Percentiles rank a stretch among this genome's conserved stretches.
Conservation (phyloP, 2,888 invertebrate species). For the Eumerus sabulonum region DNA sequence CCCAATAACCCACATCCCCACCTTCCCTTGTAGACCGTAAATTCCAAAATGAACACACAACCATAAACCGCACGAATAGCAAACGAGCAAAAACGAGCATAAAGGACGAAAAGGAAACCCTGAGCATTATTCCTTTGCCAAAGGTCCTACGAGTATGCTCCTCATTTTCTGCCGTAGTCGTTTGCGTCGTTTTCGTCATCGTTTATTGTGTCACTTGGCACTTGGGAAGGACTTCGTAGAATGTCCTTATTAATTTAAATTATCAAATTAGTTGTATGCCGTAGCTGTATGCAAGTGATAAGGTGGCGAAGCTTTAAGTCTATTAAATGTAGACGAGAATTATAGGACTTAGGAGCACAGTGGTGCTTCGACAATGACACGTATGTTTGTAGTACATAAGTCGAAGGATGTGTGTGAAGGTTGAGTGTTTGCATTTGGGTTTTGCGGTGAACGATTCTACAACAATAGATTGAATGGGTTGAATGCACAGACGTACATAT, state of each 20-base stretch:
- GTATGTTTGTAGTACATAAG: too few relatives aligned
- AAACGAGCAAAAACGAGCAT: not conserved
- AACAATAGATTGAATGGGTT: too few relatives aligned
- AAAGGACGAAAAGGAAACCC: too few relatives aligned
- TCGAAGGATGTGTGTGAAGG: not conserved
- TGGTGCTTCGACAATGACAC: too few relatives aligned
- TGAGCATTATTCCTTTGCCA: too few relatives aligned
- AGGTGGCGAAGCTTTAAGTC: constrained; percentile 20
- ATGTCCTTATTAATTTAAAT: constrained; percentile 47
- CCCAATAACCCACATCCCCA: constrained; percentile 4
- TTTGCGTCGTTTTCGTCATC: not conserved
- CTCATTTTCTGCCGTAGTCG: constrained; percentile 5
- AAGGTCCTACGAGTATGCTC: constrained; percentile 1
- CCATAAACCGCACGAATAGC: constrained; percentile 26
- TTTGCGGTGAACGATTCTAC: too few relatives aligned
- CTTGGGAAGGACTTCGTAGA: constrained; percentile 12
- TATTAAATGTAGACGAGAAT: constrained; percentile 10
- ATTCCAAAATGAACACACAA: constrained; percentile 40
- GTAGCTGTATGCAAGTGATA: constrained; percentile 29
- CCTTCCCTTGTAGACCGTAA: constrained; percentile 1
- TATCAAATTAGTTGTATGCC: constrained; percentile 39
- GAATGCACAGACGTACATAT: too few relatives aligned
- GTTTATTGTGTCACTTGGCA: constrained; percentile 34
- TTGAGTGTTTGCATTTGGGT: not conserved
- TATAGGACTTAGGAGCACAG: not conserved